Conservation (phyloP, 2,113 vertebrate species). For the Lepisosteus osseus region DNA sequence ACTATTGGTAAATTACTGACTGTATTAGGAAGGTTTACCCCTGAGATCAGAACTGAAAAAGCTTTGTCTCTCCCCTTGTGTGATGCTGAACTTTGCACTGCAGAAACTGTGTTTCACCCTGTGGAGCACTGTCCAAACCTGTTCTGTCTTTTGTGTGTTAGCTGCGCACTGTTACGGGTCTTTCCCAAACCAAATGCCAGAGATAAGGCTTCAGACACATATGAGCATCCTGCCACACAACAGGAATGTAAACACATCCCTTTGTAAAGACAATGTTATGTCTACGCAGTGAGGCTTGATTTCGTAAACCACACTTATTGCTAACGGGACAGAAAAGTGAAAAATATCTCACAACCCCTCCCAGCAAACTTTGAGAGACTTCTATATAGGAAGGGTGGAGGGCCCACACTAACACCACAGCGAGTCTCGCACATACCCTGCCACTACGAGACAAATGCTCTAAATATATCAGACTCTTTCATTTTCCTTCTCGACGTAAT, state of each 20-base stretch:
- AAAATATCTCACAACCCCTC: neutral
- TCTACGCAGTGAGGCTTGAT: slow-evolving; percentile 53
- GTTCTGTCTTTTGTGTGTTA: slow-evolving; percentile 30
- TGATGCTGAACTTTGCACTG: neutral
- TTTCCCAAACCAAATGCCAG: slow-evolving; percentile 41
- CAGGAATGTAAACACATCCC: slow-evolving; percentile 73
- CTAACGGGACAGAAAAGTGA: slow-evolving; percentile 34
- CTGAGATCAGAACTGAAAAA: neutral
- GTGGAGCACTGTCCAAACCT: slow-evolving; percentile 22
- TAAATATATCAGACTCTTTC: too few species aligned
- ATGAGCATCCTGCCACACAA: slow-evolving; percentile 41
- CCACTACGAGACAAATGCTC: too few species aligned
- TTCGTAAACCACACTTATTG: slow-evolving; percentile 57
- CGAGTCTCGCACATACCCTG: too few species aligned
- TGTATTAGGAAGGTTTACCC: neutral
- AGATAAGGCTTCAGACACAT: slow-evolving; percentile 46
- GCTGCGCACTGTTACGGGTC: slow-evolving; percentile 26
- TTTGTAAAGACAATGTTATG: slow-evolving; percentile 63
- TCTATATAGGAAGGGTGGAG: neutral
- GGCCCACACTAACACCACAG: neutral
- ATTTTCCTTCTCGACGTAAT: too few species aligned
- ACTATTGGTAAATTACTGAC: neutral
- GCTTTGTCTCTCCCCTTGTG: neutral
- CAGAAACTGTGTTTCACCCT: neutral
- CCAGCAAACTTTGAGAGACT: neutral